Evolutionary conservation across 2,113 vertebrate species (phyloP).

Genomic region (Eptatretus burgeri): DNA sequence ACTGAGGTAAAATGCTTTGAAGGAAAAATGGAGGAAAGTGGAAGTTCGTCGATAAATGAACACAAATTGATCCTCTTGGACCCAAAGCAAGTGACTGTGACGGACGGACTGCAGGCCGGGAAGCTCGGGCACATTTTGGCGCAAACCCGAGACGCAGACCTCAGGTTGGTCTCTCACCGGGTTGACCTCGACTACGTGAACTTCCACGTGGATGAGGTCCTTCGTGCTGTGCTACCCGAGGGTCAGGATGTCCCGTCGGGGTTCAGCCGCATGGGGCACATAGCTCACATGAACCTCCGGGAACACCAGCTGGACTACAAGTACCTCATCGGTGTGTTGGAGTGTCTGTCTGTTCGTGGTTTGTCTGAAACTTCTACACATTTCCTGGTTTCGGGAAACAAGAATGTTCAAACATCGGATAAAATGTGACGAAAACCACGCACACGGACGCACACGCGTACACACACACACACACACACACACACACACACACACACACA

Average conservation of each 20-base stretch:
- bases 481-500: too few species aligned
- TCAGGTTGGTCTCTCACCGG: too few species aligned
- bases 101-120: neutral
- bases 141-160: too few species aligned
- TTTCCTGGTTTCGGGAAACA: too few species aligned
- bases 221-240: conserved; percentile 52
- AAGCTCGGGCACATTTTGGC: neutral
- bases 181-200: conserved; percentile 39
- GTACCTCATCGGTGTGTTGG: conserved; percentile 48
- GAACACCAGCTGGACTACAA: conserved; percentile 66
- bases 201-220: conserved; percentile 61
- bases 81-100: neutral
- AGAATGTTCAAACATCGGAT: too few species aligned
- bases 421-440: too few species aligned
- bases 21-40: too few species aligned
- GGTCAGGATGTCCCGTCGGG: conserved; percentile 58
- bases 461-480: too few species aligned
- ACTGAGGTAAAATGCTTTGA: too few species aligned
- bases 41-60: too few species aligned
- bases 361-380: neutral
- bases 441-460: too few species aligned
- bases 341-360: neutral
- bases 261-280: conserved; percentile 77
- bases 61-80: neutral
- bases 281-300: conserved; percentile 67